Percentiles rank a stretch among this genome's conserved stretches.
Conservation (phyloP, 2,888 invertebrate genomes). For the Cantharis rustica region DNA sequence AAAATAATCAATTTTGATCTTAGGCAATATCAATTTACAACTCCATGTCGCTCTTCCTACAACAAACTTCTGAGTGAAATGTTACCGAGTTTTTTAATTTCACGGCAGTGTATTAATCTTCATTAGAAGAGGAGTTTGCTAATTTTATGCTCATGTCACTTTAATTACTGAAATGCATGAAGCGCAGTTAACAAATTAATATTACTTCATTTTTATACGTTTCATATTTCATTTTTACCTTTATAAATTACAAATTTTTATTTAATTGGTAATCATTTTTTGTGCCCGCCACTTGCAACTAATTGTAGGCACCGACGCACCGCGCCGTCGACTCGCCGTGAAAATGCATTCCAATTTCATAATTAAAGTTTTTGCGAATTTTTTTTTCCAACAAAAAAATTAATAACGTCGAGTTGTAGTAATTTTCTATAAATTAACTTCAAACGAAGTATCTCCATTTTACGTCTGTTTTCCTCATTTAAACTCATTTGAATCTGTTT, state of each 20-base stretch:
- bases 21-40: slow-evolving; percentile 31
- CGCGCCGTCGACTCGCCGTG: background rate
- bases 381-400: background rate
- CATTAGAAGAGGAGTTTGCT: slow-evolving; percentile 28
- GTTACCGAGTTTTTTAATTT: slow-evolving; percentile 30
- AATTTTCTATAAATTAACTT: slow-evolving; percentile 27
- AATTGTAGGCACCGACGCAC: background rate
- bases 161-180: slow-evolving; percentile 33
- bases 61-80: slow-evolving; percentile 26
- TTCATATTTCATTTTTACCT: slow-evolving; percentile 1
- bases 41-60: slow-evolving; percentile 22
- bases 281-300: background rate
- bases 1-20: slow-evolving; percentile 50
- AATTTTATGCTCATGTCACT: slow-evolving; percentile 30
- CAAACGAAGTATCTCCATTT: slow-evolving; percentile 17
- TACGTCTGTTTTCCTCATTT: slow-evolving; percentile 24
- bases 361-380: background rate
- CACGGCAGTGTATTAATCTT: slow-evolving; percentile 31
- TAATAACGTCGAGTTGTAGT: slow-evolving; percentile 3
- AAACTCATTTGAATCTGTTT: slow-evolving; percentile 49
- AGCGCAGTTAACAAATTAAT: slow-evolving; percentile 32
- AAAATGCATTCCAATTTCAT: background rate
- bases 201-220: slow-evolving; percentile 20
- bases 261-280: slow-evolving; percentile 13
- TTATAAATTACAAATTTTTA: slow-evolving; percentile 14